These are phyloP conservation scores for Tragelaphus buxtoni DNA, from an alignment of 2,113 vertebrate species.

Conservation along the genomic window DNA sequence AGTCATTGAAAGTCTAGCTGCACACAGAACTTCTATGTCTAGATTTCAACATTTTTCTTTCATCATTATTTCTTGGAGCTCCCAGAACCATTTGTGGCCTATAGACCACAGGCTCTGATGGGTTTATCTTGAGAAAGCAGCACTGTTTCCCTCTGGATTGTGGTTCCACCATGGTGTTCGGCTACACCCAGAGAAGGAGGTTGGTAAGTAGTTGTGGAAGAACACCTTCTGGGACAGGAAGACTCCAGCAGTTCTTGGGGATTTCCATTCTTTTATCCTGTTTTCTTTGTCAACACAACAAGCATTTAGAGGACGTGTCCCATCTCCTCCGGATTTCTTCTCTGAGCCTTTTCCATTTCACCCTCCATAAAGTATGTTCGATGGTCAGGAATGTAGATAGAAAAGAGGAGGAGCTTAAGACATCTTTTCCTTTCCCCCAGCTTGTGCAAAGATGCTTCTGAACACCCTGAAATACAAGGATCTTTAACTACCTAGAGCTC, in stretches of 20 bases:
- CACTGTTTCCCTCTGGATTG: conserved; percentile 25
- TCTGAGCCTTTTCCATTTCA: not conserved
- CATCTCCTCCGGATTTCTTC: not conserved
- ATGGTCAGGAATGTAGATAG: not conserved
- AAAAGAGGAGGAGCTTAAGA: not conserved
- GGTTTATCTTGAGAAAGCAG: conserved; percentile 26
- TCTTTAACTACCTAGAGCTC: not conserved
- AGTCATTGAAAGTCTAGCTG: not conserved
- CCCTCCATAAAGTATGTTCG: not conserved
- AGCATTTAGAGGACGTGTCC: not conserved
- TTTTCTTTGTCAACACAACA: not conserved
- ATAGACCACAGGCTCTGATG: not conserved
- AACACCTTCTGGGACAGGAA: not conserved
- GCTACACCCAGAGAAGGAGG: not conserved
- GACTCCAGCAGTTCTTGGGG: accelerated
- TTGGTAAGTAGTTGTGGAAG: not conserved
- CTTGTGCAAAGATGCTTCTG: not conserved
- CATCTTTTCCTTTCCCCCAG: not conserved
- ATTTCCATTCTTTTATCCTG: not conserved
- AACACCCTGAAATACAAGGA: not conserved
- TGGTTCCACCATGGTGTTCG: not conserved
- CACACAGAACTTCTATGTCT: not conserved
- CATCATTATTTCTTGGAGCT: conserved; percentile 21
- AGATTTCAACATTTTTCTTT: conserved; percentile 44
- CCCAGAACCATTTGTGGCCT: not conserved